These are phyloP conservation scores for Drosophila orena DNA, from an alignment of 1,140 invertebrate genomes.

Conservation along the genomic window DNA sequence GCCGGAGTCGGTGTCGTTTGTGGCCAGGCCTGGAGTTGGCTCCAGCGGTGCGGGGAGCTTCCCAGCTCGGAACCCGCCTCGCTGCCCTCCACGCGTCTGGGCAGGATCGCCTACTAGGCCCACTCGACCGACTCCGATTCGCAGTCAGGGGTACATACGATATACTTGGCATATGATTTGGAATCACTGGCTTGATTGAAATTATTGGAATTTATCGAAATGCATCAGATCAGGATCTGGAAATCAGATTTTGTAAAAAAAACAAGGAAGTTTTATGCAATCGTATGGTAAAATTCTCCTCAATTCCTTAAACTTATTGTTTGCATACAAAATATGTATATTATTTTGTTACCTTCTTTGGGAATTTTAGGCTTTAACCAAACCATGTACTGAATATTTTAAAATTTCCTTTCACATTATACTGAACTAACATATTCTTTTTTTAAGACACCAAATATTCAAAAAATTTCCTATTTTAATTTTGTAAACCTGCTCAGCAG, in stretches of 20 bases:
- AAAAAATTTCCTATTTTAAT: no score
- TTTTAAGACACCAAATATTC: no score
- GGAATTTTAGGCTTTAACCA: no score
- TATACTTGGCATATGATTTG: background rate
- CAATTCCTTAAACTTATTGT: background rate
- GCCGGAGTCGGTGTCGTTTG: slow-evolving; percentile 73
- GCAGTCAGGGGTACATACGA: background rate
- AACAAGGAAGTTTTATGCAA: no score
- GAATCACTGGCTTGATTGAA: slow-evolving; percentile 6
- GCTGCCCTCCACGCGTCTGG: slow-evolving; percentile 62
- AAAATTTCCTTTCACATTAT: no score
- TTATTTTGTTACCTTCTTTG: no score
- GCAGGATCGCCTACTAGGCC: slow-evolving; percentile 65
- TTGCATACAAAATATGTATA: no score
- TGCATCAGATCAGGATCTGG: no score
- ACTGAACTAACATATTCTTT: no score
- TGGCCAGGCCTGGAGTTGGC: slow-evolving; percentile 67
- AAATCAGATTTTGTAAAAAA: background rate
- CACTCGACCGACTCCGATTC: slow-evolving; percentile 49
- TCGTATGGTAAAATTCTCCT: background rate
- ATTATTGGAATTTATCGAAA: slow-evolving; percentile 17
- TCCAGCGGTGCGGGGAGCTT: slow-evolving; percentile 74
- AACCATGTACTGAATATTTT: no score
- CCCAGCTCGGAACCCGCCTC: slow-evolving; percentile 69
- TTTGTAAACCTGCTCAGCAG: background rate